phyloP scores from a whole-genome alignment of 2,113 vertebrate species.

The Trichomycterus rosablanca region DNA sequence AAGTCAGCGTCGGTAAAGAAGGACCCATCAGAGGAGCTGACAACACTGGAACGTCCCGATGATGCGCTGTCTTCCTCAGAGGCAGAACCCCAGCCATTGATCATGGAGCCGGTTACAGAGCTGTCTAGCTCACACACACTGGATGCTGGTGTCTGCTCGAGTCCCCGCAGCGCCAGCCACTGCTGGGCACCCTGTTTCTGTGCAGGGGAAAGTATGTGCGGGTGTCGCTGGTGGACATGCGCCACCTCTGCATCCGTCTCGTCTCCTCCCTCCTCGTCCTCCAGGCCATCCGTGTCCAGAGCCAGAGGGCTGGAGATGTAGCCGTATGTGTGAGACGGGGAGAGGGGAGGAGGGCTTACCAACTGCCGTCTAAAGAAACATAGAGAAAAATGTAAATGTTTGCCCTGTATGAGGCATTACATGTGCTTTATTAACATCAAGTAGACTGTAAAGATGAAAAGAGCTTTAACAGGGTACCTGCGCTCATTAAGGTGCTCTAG shows the following conservation, averaged over 20 bases:
- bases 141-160: constrained; percentile 95
- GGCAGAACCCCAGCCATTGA: constrained; percentile 98
- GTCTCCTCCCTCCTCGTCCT: constrained; percentile 64
- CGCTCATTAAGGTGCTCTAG: constrained; percentile 80
- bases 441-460: background rate
- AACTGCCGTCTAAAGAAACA: constrained; percentile 74
- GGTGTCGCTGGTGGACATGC: constrained; percentile 82
- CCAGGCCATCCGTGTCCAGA: constrained; percentile 89
- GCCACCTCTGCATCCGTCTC: constrained; percentile 88
- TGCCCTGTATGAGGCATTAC: no score
- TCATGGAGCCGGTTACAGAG: constrained; percentile 98
- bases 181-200: constrained; percentile 68
- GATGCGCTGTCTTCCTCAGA: constrained; percentile 97
- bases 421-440: no score
- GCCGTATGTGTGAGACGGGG: constrained; percentile 91
- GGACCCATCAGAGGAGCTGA: constrained; percentile 95
- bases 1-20: constrained; percentile 98
- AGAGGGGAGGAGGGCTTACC: constrained; percentile 89
- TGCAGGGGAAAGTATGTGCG: constrained; percentile 61
- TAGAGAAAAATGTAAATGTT: background rate
- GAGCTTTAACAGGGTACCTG: constrained; percentile 66
- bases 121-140: constrained; percentile 96
- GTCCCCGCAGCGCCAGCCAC: constrained; percentile 82
- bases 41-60: constrained; percentile 87
- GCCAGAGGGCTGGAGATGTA: constrained; percentile 93